Base-by-base conservation (phyloP, 2,888 invertebrate species). In the Plagodis pulveraria region DNA sequence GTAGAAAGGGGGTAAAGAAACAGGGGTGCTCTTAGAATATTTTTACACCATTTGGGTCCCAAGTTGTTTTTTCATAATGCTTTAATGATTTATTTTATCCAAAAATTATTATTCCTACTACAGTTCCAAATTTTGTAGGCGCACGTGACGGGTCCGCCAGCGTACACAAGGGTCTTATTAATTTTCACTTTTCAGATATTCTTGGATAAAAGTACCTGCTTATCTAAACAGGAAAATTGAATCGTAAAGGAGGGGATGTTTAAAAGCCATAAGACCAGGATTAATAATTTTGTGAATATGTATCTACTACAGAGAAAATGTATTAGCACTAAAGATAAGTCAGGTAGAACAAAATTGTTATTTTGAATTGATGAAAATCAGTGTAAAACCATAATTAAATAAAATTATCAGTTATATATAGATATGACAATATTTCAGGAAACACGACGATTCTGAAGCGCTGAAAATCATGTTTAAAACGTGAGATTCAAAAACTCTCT, bases 31-130 rank as follows among this genome's bases (percentile, higher is more conserved):
- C 58, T 65, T 62, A 65, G 67, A 70, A 70, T 73, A 72, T 69
- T 65, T 71, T 71, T 66, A 63, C 67, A 63, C 56, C 50, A 52
- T 55, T 48, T 49, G 58, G 60, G 56, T 48, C 66, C 67, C 22
- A 70, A 66, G 71, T 73, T 69, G 69, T 70, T 75, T 70, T 66
- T 55, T 55, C 55, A 66, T 70, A 71, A 74, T 74, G 71, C 71
- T 69, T 66, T 62, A 66, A 74, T 77, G 78, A 80, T 80, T 76
- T 79, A 72, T 77, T 74, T 72, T 65, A 63, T 65, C 67, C 61
- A 70, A 64, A 79, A 80, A 81, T 78, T 81, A 81, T 81, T 78
- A 76, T 78, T 79, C 75, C 79, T 76, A 78, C 81, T 79, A 79
- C 72, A 74, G 76, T 73, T 73, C 65, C 72, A 74, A 80, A 80